Conservation (phyloP, 1,140 invertebrate species). For the Listronotus oregonensis region DNA sequence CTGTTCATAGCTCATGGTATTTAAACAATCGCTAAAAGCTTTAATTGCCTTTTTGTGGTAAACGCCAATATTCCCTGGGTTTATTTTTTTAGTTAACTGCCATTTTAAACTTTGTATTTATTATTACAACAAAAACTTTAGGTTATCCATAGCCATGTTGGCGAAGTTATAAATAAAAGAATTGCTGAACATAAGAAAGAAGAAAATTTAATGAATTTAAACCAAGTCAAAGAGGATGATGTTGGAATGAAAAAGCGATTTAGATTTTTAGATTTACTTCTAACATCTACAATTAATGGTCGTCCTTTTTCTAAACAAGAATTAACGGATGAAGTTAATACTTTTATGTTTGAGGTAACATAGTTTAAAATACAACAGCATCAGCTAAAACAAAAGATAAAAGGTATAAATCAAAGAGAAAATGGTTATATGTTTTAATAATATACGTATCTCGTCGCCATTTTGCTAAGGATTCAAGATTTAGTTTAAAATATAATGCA, state of each 20-base stretch:
- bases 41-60: too few relatives aligned
- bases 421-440: too few relatives aligned
- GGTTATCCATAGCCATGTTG: constrained; percentile 70
- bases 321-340: constrained; percentile 84
- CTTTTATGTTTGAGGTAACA: constrained; percentile 80
- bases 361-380: neutral
- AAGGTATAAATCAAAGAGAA: too few relatives aligned
- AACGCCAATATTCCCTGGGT: too few relatives aligned
- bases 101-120: too few relatives aligned
- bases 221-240: constrained; percentile 30
- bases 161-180: constrained; percentile 61
- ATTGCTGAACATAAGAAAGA: constrained; percentile 48
- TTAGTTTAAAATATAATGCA: too few relatives aligned
- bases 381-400: too few relatives aligned
- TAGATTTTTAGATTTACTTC: constrained; percentile 76
- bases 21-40: too few relatives aligned
- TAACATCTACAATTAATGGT: constrained; percentile 62
- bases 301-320: constrained; percentile 64
- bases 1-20: too few relatives aligned
- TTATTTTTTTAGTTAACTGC: too few relatives aligned
- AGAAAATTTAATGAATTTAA: neutral
- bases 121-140: neutral
- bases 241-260: constrained; percentile 61
- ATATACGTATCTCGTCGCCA: too few relatives aligned
- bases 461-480: too few relatives aligned